Percentiles rank a stretch among this genome's conserved stretches.
Evolutionary conservation across 2,113 vertebrate genomes (phyloP).

Genomic region (Syngnathus typhle): DNA sequence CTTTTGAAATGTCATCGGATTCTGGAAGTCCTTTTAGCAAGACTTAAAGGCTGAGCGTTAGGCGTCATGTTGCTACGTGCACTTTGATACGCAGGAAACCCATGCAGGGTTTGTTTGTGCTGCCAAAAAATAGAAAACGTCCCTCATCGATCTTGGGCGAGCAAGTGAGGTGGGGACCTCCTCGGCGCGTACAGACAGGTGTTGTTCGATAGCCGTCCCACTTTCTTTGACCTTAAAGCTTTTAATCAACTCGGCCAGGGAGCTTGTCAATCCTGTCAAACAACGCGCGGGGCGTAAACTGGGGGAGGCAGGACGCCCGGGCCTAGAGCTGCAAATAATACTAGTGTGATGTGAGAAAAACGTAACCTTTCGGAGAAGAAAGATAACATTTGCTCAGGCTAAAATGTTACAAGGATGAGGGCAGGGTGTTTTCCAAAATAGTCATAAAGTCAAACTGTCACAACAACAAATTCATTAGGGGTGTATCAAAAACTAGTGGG

Average conservation of each 20-base stretch:
- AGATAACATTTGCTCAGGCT: no score
- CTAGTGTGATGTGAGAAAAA: no score
- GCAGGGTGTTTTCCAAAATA: neutral
- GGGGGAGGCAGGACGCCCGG: neutral
- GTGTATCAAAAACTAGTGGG: no score
- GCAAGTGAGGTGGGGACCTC: conserved; percentile 48
- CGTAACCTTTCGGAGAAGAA: no score
- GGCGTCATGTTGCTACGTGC: conserved; percentile 10
- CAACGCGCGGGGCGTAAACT: conserved; percentile 31
- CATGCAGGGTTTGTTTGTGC: conserved; percentile 22
- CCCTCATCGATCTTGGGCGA: conserved; percentile 59
- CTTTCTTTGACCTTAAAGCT: conserved; percentile 72
- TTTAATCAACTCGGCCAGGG: conserved; percentile 73
- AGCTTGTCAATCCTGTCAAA: conserved; percentile 73
- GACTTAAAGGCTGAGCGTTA: no score
- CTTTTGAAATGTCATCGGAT: neutral
- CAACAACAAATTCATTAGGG: no score
- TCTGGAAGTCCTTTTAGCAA: no score
- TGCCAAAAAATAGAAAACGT: conserved; percentile 6
- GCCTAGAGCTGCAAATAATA: neutral
- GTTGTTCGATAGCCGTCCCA: conserved; percentile 69
- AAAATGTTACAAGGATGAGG: no score
- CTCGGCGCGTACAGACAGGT: conserved; percentile 63
- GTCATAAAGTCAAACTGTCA: no score
- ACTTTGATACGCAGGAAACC: conserved; percentile 43